Percentiles rank a stretch among this genome's conserved stretches.
These are phyloP conservation scores for Falco columbarius DNA, from an alignment of 2,797 vertebrate species.

Conservation along the genomic window DNA sequence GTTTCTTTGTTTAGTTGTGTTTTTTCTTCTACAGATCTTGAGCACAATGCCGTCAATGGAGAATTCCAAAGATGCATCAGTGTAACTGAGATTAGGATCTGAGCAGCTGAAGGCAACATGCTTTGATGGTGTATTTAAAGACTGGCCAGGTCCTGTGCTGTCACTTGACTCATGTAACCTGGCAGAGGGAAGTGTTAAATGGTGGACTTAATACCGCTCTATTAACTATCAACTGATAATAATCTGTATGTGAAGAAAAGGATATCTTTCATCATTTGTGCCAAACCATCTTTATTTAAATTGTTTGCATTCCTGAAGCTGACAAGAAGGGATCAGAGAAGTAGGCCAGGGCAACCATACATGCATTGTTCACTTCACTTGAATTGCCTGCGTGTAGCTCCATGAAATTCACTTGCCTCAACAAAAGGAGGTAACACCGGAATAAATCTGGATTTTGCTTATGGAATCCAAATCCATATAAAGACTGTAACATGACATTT, in stretches of 20 bases:
- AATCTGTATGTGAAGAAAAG: not conserved
- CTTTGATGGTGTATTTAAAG: not conserved
- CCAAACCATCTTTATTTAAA: not conserved
- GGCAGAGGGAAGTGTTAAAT: not conserved
- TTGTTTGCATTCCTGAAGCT: not conserved
- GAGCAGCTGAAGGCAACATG: not conserved
- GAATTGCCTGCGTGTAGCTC: not conserved
- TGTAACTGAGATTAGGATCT: not conserved
- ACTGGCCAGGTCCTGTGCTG: not conserved
- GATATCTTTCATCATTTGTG: not conserved
- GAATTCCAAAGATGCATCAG: not conserved
- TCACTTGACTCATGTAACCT: not conserved
- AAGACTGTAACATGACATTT: not conserved
- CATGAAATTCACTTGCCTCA: not conserved
- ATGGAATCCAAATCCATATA: not conserved
- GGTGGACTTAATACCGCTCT: not conserved
- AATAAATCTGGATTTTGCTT: not conserved
- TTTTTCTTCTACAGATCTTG: not conserved
- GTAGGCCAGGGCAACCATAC: not conserved
- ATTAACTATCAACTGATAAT: not conserved
- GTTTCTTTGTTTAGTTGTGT: not conserved
- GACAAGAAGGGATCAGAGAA: not conserved
- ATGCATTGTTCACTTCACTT: not conserved
- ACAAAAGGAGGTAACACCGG: not conserved
- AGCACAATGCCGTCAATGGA: not conserved